Base-by-base conservation (phyloP, 2,113 vertebrate species). In the Myrmecophaga tridactyla region DNA sequence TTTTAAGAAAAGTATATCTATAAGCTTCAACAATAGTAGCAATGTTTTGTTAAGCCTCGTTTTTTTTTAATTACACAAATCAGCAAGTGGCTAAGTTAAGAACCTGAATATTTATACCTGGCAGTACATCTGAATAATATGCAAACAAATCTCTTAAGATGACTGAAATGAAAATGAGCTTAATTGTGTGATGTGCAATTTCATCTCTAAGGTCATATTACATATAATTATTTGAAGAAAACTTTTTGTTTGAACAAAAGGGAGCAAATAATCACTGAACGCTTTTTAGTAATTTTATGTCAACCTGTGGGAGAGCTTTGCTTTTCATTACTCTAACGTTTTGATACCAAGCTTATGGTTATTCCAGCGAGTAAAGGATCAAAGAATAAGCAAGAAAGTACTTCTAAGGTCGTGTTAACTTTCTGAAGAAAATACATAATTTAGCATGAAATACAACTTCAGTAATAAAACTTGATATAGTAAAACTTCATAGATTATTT, bases 111-210 rank as follows among this genome's bases (percentile, higher is more conserved):
- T 95, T 97, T 97, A 95, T 65, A 93, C 36, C 34, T 92, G 46
- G 96, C 86, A 72, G 73, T 25, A 72, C 46, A 20, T 20, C 18
- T 15, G 48, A 72, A 88, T 27, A 7, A 63, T 20, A 56, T 78
- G 9, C 17, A 96, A 96, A 94, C 17, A 96, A 96, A 94, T 96
- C 89, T 89, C 93, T 96, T 96, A 70, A 65, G 90, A 86, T 97
- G 92, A 81, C 78, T 95, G 89, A 87, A 97, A 96, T 90, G 39
- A 53, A 15, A 77, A 97, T 88, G 43, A 94, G 5, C n/a, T 97
- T 97, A 97, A 95, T 96, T 96, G 62, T 96, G 43, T 92, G 92
- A 70, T 77, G 69, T 8, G 69, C 0, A 76, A 75, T n/a, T 96
- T 88, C 75, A 65, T 85, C 34, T 75, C 39, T 17, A 58, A 58